Base-by-base conservation (phyloP, 2,113 vertebrate genomes). In the Platichthys flesus region DNA sequence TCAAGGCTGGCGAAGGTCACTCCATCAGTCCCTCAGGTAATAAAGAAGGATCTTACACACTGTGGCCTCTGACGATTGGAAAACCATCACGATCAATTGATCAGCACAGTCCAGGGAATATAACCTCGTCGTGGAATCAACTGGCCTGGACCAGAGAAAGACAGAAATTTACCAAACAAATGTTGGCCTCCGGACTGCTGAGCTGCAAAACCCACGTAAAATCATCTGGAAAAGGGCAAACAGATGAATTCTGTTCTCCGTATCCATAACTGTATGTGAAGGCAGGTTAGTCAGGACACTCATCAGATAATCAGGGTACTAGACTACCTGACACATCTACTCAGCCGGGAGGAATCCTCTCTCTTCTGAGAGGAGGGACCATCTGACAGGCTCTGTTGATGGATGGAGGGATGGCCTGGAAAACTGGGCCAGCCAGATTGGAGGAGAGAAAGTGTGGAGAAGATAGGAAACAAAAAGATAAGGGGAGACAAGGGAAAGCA, bases 81-180 rank as follows among this genome's bases (percentile, higher is more conserved):
- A 89, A 92, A 90, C 87, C 85, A 92, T 90, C 68, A 85, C 90
- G 87, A 93, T 93, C 83, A 92, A 93, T 92, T 85, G 87, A 94
- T 95, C 78, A 45, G 74, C 78, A 77, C 21, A n/a, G 73, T 82
- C 73, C 57, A 70, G 88, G 85, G 87, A 92, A 86, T 88, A 89
- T 81, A 85, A 85, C 75, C 75, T 68, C 79, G 72, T 63, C 49
- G 35, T 65, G 42, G 74, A 90, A 93, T 93, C 88, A 88, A 90
- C 92, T 72, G 72, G 77, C 76, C 85, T 31, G 8, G 61, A 78
- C 40, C 68, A 76, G 56, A 56, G 62, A 71, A n/a, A 56, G 81
- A 79, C 76, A 71, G 12, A 18, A 82, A 90, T 83, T 82, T 75
- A 90, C 76, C 84, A 71, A 78, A 80, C 80, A 71, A 31, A 66